Conservation (phyloP, 2,113 vertebrate genomes). For the Pterophyllum scalare region DNA sequence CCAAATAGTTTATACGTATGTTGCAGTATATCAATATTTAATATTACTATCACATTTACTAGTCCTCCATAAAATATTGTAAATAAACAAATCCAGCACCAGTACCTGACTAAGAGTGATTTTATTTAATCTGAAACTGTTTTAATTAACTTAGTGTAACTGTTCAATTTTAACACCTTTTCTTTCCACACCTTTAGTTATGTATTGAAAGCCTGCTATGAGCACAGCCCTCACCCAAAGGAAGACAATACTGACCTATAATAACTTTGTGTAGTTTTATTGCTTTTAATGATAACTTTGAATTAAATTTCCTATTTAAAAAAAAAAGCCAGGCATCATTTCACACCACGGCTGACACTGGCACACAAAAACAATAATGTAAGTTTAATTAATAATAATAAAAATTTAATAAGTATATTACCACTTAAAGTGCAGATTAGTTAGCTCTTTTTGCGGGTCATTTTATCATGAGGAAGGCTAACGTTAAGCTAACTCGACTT, state of each 20-base stretch:
- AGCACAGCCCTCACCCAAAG: background rate
- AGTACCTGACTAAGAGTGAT: background rate
- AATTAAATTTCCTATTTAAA: background rate
- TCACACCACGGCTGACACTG: background rate
- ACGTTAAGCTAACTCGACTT: background rate
- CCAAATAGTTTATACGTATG: background rate
- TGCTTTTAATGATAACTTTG: no score
- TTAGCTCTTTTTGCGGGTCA: background rate
- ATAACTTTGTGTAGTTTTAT: no score
- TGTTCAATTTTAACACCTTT: background rate
- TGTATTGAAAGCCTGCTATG: background rate
- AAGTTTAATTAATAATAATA: no score
- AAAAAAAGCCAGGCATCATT: background rate
- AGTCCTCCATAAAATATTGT: accelerated
- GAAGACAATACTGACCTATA: no score
- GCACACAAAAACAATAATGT: background rate
- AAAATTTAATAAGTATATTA: no score
- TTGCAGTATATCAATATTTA: background rate
- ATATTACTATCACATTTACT: background rate
- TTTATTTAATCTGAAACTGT: background rate
- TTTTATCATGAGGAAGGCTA: background rate
- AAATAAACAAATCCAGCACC: accelerated
- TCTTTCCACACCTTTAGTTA: background rate
- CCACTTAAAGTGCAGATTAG: background rate
- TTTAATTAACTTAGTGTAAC: background rate